Conservation (phyloP, 1,140 invertebrate species). For the Lepidurus couesii region DNA sequence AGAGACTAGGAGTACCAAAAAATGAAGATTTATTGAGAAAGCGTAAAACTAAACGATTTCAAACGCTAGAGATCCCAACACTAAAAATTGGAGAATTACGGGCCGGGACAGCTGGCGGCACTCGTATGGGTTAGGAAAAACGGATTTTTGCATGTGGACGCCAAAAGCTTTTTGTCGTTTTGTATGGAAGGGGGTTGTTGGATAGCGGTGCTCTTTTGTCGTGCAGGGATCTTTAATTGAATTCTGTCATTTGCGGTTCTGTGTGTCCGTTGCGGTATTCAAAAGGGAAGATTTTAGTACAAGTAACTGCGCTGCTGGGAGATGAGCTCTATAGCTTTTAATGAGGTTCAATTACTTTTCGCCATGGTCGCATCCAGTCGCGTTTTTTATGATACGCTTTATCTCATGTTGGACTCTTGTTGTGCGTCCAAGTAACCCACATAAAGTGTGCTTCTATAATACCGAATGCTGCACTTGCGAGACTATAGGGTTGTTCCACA, state of each 20-base stretch:
- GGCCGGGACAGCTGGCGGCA: no score
- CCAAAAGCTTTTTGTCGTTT: no score
- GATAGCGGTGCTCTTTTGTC: no score
- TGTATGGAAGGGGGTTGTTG: no score
- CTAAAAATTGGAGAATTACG: no score
- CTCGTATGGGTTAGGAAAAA: no score
- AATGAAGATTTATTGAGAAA: neutral
- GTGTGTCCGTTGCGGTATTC: neutral
- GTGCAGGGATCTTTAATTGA: neutral
- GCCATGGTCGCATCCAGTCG: neutral
- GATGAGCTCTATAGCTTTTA: conserved; percentile 10
- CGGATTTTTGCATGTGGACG: no score
- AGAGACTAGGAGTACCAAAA: neutral
- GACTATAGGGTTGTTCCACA: neutral
- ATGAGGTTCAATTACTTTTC: conserved; percentile 10
- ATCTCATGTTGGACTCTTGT: neutral
- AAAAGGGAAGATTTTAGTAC: neutral
- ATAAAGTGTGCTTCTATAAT: neutral
- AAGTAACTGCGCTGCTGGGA: neutral
- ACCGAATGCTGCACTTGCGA: neutral
- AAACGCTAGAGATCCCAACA: no score
- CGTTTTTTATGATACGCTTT: neutral
- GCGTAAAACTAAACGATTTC: neutral
- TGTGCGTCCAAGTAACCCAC: neutral
- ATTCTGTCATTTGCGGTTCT: neutral